phyloP scores from a whole-genome alignment of 2,113 vertebrate species.

The Ammodytes dubius region DNA sequence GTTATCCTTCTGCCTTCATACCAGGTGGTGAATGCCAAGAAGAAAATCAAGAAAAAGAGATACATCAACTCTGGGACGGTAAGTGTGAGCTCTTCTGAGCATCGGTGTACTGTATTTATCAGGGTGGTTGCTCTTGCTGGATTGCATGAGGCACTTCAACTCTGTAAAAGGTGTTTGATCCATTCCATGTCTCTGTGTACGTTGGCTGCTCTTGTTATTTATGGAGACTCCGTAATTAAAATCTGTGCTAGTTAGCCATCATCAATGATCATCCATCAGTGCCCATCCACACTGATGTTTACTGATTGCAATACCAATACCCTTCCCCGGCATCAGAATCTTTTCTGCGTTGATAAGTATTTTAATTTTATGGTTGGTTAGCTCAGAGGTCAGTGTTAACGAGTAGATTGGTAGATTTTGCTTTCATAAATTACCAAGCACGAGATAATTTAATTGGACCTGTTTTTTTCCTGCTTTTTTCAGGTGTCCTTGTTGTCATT shows the following conservation, averaged over 20 bases:
- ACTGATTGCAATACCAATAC: conserved; percentile 68
- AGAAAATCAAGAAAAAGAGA: conserved; percentile 98
- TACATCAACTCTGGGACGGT: conserved; percentile 95
- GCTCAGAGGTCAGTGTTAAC: conserved; percentile 59
- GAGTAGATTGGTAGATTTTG: conserved; percentile 41
- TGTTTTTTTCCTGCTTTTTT: conserved; percentile 2
- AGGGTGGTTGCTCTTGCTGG: conserved; percentile 33
- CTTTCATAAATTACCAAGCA: conserved; percentile 43
- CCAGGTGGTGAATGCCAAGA: conserved; percentile 94
- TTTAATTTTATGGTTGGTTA: conserved; percentile 62
- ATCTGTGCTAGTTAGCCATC: conserved; percentile 69
- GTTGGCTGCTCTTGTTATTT: conserved; percentile 42
- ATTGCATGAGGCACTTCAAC: conserved; percentile 30
- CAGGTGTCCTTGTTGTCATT: conserved; percentile 95
- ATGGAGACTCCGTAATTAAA: conserved; percentile 70
- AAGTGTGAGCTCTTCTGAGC: conserved; percentile 70
- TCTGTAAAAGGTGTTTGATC: conserved; percentile 43
- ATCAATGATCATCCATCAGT: conserved; percentile 51
- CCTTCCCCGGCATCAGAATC: conserved; percentile 6
- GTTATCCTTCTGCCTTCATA: conserved; percentile 54
- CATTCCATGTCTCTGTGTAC: conserved; percentile 6
- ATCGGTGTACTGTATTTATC: conserved; percentile 21
- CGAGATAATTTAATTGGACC: conserved; percentile 48
- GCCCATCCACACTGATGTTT: conserved; percentile 16
- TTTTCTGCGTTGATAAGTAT: conserved; percentile 46